Conservation (phyloP, 2,888 invertebrate species). For the Plagodis dolabraria region DNA sequence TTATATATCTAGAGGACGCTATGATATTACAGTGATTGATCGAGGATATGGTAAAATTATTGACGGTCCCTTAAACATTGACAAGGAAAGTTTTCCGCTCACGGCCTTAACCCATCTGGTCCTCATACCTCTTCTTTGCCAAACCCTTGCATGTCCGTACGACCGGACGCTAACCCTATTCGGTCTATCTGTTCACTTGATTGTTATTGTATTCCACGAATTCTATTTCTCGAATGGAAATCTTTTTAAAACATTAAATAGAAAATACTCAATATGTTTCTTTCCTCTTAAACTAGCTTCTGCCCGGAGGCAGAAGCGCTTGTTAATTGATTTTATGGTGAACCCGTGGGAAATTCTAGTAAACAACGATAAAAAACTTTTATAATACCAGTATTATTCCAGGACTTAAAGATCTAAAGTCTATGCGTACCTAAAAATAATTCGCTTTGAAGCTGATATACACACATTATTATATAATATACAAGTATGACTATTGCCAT, state of each 20-base stretch:
- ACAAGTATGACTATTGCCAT: too few relatives aligned
- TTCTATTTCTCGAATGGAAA: constrained; percentile 11
- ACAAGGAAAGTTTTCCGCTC: constrained; percentile 15
- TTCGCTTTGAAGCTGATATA: too few relatives aligned
- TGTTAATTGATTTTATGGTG: too few relatives aligned
- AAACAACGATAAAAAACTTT: too few relatives aligned
- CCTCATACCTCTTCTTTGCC: constrained; percentile 11
- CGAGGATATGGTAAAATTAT: constrained; percentile 6
- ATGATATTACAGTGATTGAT: neutral
- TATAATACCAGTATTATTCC: too few relatives aligned
- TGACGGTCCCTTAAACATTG: constrained; percentile 15
- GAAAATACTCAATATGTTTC: too few relatives aligned
- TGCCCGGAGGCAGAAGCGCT: too few relatives aligned
- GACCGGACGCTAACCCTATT: constrained; percentile 37
- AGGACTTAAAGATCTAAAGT: too few relatives aligned
- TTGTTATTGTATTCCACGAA: constrained; percentile 51
- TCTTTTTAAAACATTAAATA: neutral
- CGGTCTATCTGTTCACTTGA: constrained; percentile 56
- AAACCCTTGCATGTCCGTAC: constrained; percentile 13
- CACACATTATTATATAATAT: too few relatives aligned
- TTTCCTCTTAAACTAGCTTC: neutral
- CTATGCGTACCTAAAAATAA: too few relatives aligned
- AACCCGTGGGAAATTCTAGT: too few relatives aligned
- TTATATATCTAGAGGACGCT: too few relatives aligned
- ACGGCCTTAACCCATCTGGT: constrained; percentile 18